Conservation (phyloP, 2,888 invertebrate genomes). For the Chymomyza caudatula region DNA sequence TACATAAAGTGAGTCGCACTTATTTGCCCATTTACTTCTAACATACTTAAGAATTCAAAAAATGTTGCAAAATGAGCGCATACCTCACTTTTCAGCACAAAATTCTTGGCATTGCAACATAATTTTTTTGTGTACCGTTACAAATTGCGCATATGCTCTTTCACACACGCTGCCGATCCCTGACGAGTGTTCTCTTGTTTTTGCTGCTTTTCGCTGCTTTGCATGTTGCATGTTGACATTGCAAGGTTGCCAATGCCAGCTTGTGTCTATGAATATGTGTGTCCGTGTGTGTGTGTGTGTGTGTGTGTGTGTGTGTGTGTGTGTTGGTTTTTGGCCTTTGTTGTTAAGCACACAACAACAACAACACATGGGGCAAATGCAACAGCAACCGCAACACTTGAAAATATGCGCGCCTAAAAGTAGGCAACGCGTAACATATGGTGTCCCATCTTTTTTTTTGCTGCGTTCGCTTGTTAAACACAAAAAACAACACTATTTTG, state of each 20-base stretch:
- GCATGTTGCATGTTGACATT: not conserved
- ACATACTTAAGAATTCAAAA: not conserved
- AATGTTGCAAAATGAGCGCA: not conserved
- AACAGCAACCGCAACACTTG: not conserved
- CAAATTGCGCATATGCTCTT: not conserved
- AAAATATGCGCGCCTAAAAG: conserved; percentile 20
- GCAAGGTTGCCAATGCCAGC: not conserved
- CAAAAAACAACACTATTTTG: conserved; percentile 39
- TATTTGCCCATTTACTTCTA: not conserved
- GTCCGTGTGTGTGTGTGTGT: not conserved
- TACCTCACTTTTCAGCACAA: not conserved
- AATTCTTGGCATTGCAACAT: not conserved
- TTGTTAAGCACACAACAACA: not conserved
- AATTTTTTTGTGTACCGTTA: not conserved
- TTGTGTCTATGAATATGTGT: not conserved
- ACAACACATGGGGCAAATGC: not conserved
- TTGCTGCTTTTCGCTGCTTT: not conserved
- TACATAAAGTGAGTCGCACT: not conserved
- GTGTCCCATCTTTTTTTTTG: conserved; percentile 20
- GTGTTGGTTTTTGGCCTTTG: not conserved
- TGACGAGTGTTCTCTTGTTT: not conserved
- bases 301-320: not conserved
- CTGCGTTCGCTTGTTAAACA: not conserved
- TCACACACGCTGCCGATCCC: not conserved
- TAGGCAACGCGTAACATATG: conserved; percentile 25